These are phyloP conservation scores for Scelioninae gen. 2 DNA, from an alignment of 2,888 invertebrate species.

Conservation along the genomic window DNA sequence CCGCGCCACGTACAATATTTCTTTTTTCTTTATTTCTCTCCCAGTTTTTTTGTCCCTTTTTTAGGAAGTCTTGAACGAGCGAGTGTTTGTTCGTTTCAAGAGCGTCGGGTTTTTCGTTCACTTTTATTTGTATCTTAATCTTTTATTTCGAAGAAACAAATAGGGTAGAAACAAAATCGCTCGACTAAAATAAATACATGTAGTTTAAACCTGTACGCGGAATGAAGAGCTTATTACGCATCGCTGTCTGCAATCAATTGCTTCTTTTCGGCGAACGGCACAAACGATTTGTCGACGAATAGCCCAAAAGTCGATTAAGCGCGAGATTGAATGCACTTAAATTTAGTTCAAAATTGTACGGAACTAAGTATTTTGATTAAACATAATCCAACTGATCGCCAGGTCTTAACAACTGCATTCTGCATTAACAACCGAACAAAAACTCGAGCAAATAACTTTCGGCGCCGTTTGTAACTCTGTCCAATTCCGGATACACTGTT, in stretches of 20 bases:
- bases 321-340: conserved; percentile 21
- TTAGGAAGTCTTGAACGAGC: not conserved
- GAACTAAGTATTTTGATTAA: not conserved
- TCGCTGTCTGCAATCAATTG: conserved; percentile 48
- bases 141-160: conserved; percentile 32
- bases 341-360: conserved; percentile 12
- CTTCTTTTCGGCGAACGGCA: conserved; percentile 33
- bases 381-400: no score
- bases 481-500: no score
- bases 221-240: conserved; percentile 52
- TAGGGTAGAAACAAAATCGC: conserved; percentile 18
- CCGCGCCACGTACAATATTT: no score
- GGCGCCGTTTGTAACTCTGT: no score
- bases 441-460: no score
- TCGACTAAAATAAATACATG: conserved; percentile 39
- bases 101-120: not conserved
- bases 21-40: no score
- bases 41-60: not conserved
- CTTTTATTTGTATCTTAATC: conserved; percentile 9
- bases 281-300: conserved; percentile 33
- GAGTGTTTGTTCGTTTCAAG: conserved; percentile 13
- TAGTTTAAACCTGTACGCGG: conserved; percentile 18
- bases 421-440: no score
- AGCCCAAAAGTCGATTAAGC: conserved; percentile 38
- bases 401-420: no score